Conservation (phyloP, 2,797 vertebrate genomes). For the Sciurus vulgaris region DNA sequence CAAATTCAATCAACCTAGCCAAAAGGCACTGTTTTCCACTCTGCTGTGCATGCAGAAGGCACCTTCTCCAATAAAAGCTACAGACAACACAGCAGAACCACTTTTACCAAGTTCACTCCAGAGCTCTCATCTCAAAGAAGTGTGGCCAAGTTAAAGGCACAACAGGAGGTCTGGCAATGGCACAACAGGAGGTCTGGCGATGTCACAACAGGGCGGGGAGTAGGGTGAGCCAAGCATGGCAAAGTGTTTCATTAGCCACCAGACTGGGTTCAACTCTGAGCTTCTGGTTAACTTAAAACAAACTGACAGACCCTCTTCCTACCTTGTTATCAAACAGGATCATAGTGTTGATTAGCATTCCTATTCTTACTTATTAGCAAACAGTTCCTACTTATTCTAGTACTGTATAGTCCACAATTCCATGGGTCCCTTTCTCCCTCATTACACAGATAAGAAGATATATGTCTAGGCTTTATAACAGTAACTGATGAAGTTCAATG, state of each 20-base stretch:
- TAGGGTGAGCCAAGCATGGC: background rate
- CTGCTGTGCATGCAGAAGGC: background rate
- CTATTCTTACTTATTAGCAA: background rate
- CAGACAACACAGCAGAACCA: background rate
- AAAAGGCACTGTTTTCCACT: background rate
- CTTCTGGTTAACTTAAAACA: background rate
- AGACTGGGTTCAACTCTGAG: background rate
- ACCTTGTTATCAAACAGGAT: background rate
- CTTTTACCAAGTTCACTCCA: background rate
- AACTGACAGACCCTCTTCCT: background rate
- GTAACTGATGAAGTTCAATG: background rate
- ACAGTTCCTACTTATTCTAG: background rate
- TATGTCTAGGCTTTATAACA: background rate
- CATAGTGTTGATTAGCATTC: background rate
- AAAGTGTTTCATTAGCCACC: background rate
- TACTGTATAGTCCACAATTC: background rate
- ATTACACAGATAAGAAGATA: background rate
- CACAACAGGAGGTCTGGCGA: background rate
- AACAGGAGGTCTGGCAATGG: too few relatives aligned
- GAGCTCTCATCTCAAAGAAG: background rate
- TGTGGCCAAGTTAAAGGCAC: background rate
- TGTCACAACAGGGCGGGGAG: background rate
- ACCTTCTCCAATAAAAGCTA: background rate
- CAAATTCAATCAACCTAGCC: background rate
- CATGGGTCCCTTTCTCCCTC: background rate